Conservation (phyloP, 2,888 invertebrate species). For the Cheilosia vernalis region DNA sequence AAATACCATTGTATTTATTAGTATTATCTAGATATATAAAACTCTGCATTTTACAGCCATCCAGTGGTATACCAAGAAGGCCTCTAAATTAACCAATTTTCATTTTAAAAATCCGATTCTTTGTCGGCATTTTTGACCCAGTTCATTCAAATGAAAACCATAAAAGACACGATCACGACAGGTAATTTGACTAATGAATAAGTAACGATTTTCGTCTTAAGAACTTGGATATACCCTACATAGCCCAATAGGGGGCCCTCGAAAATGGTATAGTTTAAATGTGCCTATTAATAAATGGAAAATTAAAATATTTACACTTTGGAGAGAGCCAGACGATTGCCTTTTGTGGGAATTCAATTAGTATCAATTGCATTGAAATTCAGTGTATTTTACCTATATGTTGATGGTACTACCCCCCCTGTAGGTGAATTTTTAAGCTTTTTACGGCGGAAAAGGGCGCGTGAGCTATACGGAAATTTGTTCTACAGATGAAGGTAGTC, state of each 20-base stretch:
- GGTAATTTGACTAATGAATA: slow-evolving; percentile 54
- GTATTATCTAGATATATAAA: slow-evolving; percentile 22
- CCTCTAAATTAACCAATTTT: slow-evolving; percentile 42
- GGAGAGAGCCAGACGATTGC: background rate
- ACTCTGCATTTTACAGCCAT: background rate
- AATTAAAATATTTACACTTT: slow-evolving; percentile 15
- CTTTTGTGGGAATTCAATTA: slow-evolving; percentile 12
- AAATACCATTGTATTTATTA: background rate
- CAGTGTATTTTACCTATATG: slow-evolving; percentile 28
- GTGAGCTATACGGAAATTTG: background rate
- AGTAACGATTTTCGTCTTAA: slow-evolving; percentile 34
- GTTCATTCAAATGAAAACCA: slow-evolving; percentile 24
- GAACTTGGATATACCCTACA: slow-evolving; percentile 21
- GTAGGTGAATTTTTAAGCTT: slow-evolving; percentile 31
- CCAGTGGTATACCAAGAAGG: background rate
- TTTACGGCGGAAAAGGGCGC: slow-evolving; percentile 1
- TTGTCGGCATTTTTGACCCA: slow-evolving; percentile 60
- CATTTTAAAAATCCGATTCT: slow-evolving; percentile 25
- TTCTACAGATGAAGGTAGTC: background rate
- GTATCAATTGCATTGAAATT: slow-evolving; percentile 3
- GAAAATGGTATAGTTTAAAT: slow-evolving; percentile 35
- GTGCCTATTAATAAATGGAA: slow-evolving; percentile 15
- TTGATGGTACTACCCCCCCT: slow-evolving; percentile 44
- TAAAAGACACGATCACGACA: slow-evolving; percentile 31
- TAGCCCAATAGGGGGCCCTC: slow-evolving; percentile 1